phyloP scores from a whole-genome alignment of 2,888 invertebrate species.

The Drosophila atripex region DNA sequence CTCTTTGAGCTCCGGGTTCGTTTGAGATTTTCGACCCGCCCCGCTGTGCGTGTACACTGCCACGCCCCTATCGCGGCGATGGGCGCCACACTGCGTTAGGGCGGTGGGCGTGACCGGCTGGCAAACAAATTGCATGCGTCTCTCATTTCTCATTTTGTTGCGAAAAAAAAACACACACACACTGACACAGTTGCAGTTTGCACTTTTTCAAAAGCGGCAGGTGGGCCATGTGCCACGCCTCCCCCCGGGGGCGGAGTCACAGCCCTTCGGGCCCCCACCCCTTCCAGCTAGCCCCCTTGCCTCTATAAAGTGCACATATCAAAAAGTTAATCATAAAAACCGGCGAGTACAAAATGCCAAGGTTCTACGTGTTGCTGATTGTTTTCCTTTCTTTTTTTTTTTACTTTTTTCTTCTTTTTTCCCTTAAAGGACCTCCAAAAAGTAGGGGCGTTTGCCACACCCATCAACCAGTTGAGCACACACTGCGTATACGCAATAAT shows the following conservation, averaged over 20 bases:
- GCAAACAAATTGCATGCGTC: slow-evolving; percentile 69
- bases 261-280: background rate
- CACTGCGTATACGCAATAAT: slow-evolving; percentile 41
- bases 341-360: slow-evolving; percentile 37
- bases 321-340: slow-evolving; percentile 49
- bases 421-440: background rate
- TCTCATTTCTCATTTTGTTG: slow-evolving; percentile 18
- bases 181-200: slow-evolving; percentile 16
- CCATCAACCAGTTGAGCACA: slow-evolving; percentile 40
- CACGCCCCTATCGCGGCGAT: slow-evolving; percentile 12
- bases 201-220: slow-evolving; percentile 43
- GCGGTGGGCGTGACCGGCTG: slow-evolving; percentile 47
- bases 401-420: background rate
- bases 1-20: slow-evolving; percentile 65
- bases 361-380: slow-evolving; percentile 51
- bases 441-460: slow-evolving; percentile 18
- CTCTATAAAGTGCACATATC: background rate
- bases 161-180: background rate
- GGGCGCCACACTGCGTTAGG: slow-evolving; percentile 1
- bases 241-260: background rate
- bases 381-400: slow-evolving; percentile 23
- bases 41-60: slow-evolving; percentile 28
- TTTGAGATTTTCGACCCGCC: slow-evolving; percentile 50
- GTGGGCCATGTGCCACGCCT: slow-evolving; percentile 29
- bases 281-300: background rate